Percentiles rank a stretch among this genome's conserved stretches.
phyloP scores from a whole-genome alignment of 2,797 vertebrate genomes.

The Cyprinodon diabolis region DNA sequence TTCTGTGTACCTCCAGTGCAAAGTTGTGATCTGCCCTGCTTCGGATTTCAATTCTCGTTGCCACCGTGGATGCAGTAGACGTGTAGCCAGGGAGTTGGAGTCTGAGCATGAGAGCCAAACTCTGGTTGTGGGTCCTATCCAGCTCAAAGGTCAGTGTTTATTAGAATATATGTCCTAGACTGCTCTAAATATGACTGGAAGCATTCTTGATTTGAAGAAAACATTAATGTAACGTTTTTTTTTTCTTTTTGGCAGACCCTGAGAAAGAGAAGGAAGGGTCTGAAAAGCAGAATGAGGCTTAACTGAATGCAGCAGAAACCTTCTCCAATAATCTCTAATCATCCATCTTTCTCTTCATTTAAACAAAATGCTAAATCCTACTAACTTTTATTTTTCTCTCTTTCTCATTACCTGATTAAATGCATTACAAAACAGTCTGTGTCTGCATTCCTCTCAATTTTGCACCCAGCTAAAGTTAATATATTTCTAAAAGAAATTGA shows the following conservation, averaged over 20 bases:
- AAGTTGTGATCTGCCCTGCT: no score
- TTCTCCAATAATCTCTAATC: background rate
- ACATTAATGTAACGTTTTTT: background rate
- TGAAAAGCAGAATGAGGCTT: constrained; percentile 46
- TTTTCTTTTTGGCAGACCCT: constrained; percentile 14
- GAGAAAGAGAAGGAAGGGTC: no score
- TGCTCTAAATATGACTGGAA: background rate
- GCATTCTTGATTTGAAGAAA: background rate
- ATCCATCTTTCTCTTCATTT: background rate
- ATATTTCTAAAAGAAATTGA: background rate
- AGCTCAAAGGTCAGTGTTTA: constrained; percentile 65
- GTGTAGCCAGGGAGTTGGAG: constrained; percentile 42
- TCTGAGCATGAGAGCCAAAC: constrained; percentile 64
- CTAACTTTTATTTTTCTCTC: background rate
- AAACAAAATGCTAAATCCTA: constrained; percentile 3
- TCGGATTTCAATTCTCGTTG: no score
- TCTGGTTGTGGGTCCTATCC: constrained; percentile 77
- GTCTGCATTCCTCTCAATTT: constrained; percentile 22
- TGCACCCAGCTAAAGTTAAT: constrained; percentile 1
- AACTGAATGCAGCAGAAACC: constrained; percentile 20
- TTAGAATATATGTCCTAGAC: background rate
- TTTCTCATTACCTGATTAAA: constrained; percentile 67
- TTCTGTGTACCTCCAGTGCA: no score
- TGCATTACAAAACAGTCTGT: constrained; percentile 61
- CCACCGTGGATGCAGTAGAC: no score